Evolutionary conservation across 2,113 vertebrate species (phyloP), one percentile per base, ranked within the genome.

Genomic region (Neoarius graeffei): DNA sequence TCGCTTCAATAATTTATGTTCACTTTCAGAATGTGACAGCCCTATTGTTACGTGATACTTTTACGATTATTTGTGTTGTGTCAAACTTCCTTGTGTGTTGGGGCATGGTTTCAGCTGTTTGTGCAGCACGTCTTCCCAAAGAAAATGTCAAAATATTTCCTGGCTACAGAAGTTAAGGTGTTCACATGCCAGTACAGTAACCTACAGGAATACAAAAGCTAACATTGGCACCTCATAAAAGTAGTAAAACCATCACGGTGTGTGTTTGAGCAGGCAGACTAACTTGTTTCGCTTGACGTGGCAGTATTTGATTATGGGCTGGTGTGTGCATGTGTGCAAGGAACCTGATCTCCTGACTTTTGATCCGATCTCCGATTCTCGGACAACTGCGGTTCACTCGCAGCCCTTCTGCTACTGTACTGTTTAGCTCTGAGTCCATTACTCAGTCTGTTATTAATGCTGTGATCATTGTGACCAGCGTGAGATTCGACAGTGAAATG

Each of bases 341-440:
- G 71, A 83, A 89, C 64, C 81, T 87, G 86, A 89, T 87, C 89
- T 81, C 81, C 88, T 87, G 64, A 85, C 64, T 69, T 83, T 81
- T 87, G 67, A 71, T 84, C 62, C 60, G 60, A 67, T 83, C 50
- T 57, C 60, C 79, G 60, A 71, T 87, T 56, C 69, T 81, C 50
- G 59, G 25, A 84, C 17, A 57, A 1, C 20, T 59, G 13, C 35
- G 42, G 19, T 13, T 19, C 9, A 27, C 11, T 11, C 25, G 10
- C 56, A n/a, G 54, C 15, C 25, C 35, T 60, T n/a, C 25, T 67
- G 82, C 64, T 59, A 74, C 54, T 66, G n/a, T 27, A 81, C n/a
- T 74, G 19, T 82, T 62, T 64, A 79, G 57, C 42, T 42, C 60
- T 69, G 59, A 30, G 71, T 50, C 14, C 23, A 14, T 54, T 9